Percentiles rank a stretch among this genome's conserved stretches.
Evolutionary conservation across 1,140 invertebrate species (phyloP).

Genomic region (Pseudomyrmex flavicornis): DNA sequence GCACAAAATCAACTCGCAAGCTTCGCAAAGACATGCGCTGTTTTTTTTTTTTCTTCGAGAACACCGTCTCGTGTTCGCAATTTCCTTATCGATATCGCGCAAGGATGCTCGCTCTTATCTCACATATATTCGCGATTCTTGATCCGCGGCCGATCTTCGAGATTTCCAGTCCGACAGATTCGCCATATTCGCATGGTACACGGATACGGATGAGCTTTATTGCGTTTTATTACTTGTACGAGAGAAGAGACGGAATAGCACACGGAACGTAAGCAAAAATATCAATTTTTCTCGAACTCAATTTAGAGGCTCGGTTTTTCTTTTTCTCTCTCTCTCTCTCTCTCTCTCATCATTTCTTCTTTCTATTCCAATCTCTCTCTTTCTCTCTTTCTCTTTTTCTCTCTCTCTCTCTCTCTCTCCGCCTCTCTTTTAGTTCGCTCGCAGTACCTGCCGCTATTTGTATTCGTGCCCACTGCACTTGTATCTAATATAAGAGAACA

Average conservation of each 20-base stretch:
- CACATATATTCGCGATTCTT: conserved; percentile 23
- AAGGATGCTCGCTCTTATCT: background rate
- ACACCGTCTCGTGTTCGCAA: background rate
- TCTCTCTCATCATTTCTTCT: background rate
- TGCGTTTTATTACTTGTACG: conserved; percentile 60
- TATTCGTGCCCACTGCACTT: conserved; percentile 67
- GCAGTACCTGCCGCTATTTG: conserved; percentile 56
- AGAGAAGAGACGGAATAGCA: conserved; percentile 7
- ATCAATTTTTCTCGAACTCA: conserved; percentile 67
- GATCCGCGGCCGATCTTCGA: conserved; percentile 43
- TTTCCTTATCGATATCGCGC: conserved; percentile 29
- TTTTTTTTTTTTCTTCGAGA: conserved; percentile 2
- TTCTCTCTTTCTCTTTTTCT: background rate
- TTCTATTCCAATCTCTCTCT: background rate
- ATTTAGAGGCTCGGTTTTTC: conserved; percentile 50
- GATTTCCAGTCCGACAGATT: conserved; percentile 23
- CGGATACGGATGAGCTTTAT: conserved; percentile 61
- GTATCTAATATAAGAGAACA: conserved; percentile 68
- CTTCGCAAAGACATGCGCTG: too few relatives aligned
- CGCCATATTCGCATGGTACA: conserved; percentile 5
- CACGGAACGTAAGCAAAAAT: conserved; percentile 54
- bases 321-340: background rate
- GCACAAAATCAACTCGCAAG: too few relatives aligned
- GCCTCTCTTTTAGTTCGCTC: conserved; percentile 34
- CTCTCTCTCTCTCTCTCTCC: background rate